Percentiles rank a stretch among this genome's conserved stretches.
phyloP scores from a whole-genome alignment of 2,888 invertebrate species.

The Therioaphis trifolii region DNA sequence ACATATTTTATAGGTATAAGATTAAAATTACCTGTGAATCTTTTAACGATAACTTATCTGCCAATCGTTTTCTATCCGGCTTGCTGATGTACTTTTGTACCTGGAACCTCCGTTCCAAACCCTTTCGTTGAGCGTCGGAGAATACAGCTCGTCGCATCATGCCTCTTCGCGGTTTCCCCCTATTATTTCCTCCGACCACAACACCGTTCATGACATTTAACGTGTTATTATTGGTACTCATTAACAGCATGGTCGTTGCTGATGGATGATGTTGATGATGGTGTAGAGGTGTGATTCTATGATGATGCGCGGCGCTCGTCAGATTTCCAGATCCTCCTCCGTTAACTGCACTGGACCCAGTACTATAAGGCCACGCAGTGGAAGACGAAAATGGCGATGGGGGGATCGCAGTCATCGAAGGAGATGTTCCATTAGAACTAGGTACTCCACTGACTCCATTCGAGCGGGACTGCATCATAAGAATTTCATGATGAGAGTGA shows the following conservation, averaged over 20 bases:
- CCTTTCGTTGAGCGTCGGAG: slow-evolving; percentile 94
- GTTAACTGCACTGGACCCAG: not conserved
- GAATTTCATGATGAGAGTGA: slow-evolving; percentile 39
- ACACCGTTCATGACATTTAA: slow-evolving; percentile 51
- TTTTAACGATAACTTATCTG: slow-evolving; percentile 94
- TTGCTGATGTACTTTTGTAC: slow-evolving; percentile 98
- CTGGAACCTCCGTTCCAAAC: slow-evolving; percentile 94
- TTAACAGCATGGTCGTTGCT: slow-evolving; percentile 34
- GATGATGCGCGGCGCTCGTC: slow-evolving; percentile 19
- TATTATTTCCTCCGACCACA: slow-evolving; percentile 72
- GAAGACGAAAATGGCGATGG: slow-evolving; percentile 18
- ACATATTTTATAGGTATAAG: too few relatives aligned
- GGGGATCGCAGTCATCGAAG: not conserved
- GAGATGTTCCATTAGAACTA: not conserved
- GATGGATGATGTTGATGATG: slow-evolving; percentile 51
- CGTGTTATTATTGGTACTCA: slow-evolving; percentile 32
- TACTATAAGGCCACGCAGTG: slow-evolving; percentile 6
- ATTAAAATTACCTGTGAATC: slow-evolving; percentile 88
- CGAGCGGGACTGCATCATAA: slow-evolving; percentile 46
- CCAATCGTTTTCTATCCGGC: slow-evolving; percentile 96
- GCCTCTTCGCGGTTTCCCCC: slow-evolving; percentile 92
- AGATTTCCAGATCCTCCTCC: slow-evolving; percentile 15
- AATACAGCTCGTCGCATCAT: slow-evolving; percentile 98
- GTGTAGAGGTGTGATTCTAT: slow-evolving; percentile 17
- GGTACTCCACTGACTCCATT: not conserved